Evolutionary conservation across 2,113 vertebrate species (phyloP).

Genomic region (Festucalex cinctus): DNA sequence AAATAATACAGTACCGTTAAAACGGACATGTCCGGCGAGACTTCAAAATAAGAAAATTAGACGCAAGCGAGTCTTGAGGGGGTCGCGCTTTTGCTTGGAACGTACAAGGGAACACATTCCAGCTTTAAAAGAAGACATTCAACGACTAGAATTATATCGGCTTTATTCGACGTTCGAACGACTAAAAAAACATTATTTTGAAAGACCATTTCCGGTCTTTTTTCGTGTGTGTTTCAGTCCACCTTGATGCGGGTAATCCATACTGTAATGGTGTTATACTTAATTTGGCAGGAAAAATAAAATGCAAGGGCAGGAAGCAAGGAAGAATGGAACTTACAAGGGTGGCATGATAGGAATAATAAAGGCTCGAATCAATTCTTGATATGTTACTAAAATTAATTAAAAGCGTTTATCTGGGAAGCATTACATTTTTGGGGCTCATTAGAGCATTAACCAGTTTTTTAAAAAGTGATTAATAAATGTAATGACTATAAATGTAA

Average conservation of each 20-base stretch:
- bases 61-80: not conserved
- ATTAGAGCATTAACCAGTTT: not conserved
- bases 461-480: not conserved
- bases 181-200: not conserved
- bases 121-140: fast-evolving
- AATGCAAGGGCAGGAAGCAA: not conserved
- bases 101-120: fast-evolving
- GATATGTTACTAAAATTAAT: not conserved
- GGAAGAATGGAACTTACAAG: not conserved
- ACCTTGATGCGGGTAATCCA: not conserved
- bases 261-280: not conserved
- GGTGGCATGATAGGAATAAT: too few species aligned
- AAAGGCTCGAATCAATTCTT: too few species aligned
- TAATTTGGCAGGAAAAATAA: too few species aligned
- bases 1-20: not conserved
- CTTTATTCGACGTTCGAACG: not conserved
- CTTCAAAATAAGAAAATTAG: constrained; percentile 13
- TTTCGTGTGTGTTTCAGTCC: too few species aligned
- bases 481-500: not conserved
- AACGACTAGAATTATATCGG: not conserved
- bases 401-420: not conserved
- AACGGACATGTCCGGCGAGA: not conserved
- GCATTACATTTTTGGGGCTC: not conserved
- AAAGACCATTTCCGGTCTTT: not conserved
- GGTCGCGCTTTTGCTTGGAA: not conserved